phyloP scores from a whole-genome alignment of 1,140 invertebrate species.

The Cydia amplana region DNA sequence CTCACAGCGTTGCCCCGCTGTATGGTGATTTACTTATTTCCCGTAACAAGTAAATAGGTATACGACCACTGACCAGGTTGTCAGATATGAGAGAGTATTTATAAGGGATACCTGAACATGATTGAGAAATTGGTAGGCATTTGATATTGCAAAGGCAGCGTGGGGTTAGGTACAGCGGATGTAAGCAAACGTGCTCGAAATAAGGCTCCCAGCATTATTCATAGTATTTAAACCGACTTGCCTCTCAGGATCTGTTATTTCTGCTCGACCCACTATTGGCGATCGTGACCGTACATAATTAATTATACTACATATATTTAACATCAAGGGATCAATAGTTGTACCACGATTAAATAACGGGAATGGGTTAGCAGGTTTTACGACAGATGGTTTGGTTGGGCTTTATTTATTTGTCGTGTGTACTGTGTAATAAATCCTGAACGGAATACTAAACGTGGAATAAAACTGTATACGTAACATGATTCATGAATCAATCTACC shows the following conservation, averaged over 20 bases:
- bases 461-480: neutral
- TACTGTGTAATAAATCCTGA: constrained; percentile 8
- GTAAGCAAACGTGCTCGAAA: constrained; percentile 1
- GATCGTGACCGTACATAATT: constrained; percentile 7
- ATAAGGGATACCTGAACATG: neutral
- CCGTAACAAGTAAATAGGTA: too few species aligned
- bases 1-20: too few species aligned
- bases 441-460: constrained; percentile 6
- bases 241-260: constrained; percentile 9
- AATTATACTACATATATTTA: constrained; percentile 6
- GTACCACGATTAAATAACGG: neutral
- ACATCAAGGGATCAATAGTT: constrained; percentile 2
- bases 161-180: neutral
- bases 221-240: neutral
- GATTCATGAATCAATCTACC: neutral
- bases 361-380: neutral
- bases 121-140: neutral
- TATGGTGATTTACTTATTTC: too few species aligned
- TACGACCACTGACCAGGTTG: too few species aligned
- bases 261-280: neutral
- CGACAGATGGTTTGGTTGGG: neutral
- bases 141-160: neutral
- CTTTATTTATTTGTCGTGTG: constrained; percentile 7
- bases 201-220: neutral
- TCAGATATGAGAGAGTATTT: too few species aligned